Base-by-base conservation (phyloP, 1,140 invertebrate genomes). In the Acromyrmex charruanus region DNA sequence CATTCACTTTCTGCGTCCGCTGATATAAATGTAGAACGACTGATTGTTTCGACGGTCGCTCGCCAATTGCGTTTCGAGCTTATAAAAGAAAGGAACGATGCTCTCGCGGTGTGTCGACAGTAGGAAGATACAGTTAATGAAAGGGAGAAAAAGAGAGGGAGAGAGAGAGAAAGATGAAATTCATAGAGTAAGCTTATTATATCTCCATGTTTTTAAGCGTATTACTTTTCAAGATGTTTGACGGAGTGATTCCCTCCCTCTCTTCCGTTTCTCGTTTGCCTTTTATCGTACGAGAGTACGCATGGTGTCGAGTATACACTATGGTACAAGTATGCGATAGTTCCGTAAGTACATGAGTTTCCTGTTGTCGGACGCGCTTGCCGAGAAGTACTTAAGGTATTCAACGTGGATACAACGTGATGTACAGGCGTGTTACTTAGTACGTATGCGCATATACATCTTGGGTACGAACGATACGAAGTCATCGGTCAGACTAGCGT, bases 51-150 rank as follows among this genome's bases (percentile, higher is more conserved):
- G 80, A 88, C 66, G 69, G 72, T 85, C 58, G 65, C 59, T 88
- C 72, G 86, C 71, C 28, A 53, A 21, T 18, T 21, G 55, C 44
- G 69, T 59, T 80, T 16, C 9, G 53, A 88, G 72, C 21, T 90
- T 88, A 87, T 77, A 91, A 91, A 74, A 79, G 28, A 35, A 91
- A 91, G 90, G 88, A 91, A 91, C 81, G 58, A 89, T 88, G 66
- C 69, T 87, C 82, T 84, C 85, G 77, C 18, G 18, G 55, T 77
- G 61, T 68, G 68, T 85, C 63, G 51, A 55, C 39, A 87, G 21
- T 82, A 65, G 77, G 77, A 90, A 88, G 84, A 91, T 88, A 85
- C 86, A 77, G 71, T 88, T 85, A 87, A 74, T 21, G 39, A 58
- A n/a, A 58, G 44, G 71, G 49, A 72, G 61, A 79, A 85, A 79